Conservation (phyloP, 2,888 invertebrate genomes). For the Drosophila merina region DNA sequence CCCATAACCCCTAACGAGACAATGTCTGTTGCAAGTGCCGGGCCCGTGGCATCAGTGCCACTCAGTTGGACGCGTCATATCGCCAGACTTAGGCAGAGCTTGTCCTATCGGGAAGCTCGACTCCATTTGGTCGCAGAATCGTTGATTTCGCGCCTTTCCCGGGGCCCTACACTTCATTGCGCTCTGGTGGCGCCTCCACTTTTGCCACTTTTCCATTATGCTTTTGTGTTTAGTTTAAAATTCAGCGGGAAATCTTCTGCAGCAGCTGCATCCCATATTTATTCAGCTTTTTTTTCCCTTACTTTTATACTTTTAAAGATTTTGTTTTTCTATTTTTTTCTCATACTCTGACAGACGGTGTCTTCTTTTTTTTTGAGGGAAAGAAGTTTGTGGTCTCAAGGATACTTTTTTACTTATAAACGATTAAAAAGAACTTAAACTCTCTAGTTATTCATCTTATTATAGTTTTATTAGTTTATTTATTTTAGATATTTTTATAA, state of each 20-base stretch:
- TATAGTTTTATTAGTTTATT: too few species aligned
- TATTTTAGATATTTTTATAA: too few species aligned
- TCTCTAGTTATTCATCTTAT: too few species aligned
- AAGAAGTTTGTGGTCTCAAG: slow-evolving; percentile 5
- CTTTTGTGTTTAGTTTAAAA: slow-evolving; percentile 70
- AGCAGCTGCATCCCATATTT: slow-evolving; percentile 52
- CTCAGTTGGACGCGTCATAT: slow-evolving; percentile 30
- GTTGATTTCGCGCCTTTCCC: slow-evolving; percentile 38
- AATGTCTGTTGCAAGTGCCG: slow-evolving; percentile 16
- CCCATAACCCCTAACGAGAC: slow-evolving; percentile 22
- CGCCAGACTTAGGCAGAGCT: slow-evolving; percentile 18
- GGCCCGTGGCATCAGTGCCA: slow-evolving; percentile 20
- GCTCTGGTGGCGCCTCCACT: slow-evolving; percentile 61
- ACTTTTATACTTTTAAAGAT: slow-evolving; percentile 1
- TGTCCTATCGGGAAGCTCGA: slow-evolving; percentile 19
- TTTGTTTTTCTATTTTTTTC: neutral
- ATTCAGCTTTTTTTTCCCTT: slow-evolving; percentile 18
- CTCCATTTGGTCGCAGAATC: slow-evolving; percentile 36
- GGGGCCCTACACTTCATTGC: slow-evolving; percentile 70
- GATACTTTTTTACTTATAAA: too few species aligned
- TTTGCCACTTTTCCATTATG: slow-evolving; percentile 74
- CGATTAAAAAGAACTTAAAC: too few species aligned
- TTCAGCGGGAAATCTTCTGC: slow-evolving; percentile 65
- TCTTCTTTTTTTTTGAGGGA: too few species aligned
- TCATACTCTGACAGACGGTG: neutral